Conservation (phyloP, 92 coral and sea anemone genomes). For the Bergia sp. region DNA sequence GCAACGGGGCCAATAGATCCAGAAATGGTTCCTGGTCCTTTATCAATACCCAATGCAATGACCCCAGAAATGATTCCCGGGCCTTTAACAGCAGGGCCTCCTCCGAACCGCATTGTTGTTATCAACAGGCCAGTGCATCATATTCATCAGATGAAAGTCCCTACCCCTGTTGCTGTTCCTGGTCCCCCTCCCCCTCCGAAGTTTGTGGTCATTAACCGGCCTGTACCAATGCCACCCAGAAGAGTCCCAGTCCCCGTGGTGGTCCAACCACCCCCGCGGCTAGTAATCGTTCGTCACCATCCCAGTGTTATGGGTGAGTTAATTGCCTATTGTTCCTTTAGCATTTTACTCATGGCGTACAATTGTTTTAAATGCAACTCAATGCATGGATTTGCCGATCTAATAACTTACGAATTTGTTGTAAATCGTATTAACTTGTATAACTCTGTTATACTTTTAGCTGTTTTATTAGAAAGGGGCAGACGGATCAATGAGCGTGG, state of each 20-base stretch:
- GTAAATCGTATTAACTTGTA: no score
- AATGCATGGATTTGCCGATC: no score
- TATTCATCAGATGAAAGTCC: conserved; percentile 38
- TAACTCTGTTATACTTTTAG: no score
- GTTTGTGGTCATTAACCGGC: conserved; percentile 31
- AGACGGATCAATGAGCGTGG: no score
- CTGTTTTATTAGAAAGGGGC: not conserved
- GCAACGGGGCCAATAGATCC: conserved; percentile 25
- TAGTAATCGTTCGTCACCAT: conserved; percentile 24
- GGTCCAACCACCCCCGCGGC: conserved; percentile 24
- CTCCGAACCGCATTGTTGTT: conserved; percentile 18
- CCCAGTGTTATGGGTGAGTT: conserved; percentile 23
- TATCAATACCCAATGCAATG: not conserved
- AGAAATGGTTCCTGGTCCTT: conserved; percentile 9
- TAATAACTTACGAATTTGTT: no score
- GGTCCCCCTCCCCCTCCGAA: conserved; percentile 45
- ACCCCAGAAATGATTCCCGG: not conserved
- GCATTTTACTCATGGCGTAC: not conserved
- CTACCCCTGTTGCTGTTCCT: conserved; percentile 19
- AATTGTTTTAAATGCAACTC: no score
- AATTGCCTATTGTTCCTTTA: no score
- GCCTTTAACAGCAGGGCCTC: not conserved
- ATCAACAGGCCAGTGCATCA: conserved; percentile 41
- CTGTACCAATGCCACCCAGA: conserved; percentile 31
- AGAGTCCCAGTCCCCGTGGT: conserved; percentile 43